Percentiles rank a stretch among this genome's conserved stretches.
Evolutionary conservation across 2,888 invertebrate species (phyloP).

Genomic region (Cheilosia vulpina): DNA sequence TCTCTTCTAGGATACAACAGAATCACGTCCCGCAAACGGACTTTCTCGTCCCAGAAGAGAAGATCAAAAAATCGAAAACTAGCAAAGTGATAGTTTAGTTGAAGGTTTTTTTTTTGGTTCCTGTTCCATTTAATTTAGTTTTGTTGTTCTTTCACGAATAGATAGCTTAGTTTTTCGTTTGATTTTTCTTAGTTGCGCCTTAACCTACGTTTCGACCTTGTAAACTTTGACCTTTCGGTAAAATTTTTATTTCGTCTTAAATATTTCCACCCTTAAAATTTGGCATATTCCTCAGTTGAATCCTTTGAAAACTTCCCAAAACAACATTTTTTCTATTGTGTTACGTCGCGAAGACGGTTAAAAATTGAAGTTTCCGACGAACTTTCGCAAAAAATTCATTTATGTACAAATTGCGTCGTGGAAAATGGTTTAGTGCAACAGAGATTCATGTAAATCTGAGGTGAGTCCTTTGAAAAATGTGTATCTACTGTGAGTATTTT

Average conservation of each 20-base stretch:
- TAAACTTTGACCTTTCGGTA: slow-evolving; percentile 58
- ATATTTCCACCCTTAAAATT: slow-evolving; percentile 1
- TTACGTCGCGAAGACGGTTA: slow-evolving; percentile 52
- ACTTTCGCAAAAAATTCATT: slow-evolving; percentile 65
- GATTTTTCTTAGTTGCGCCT: slow-evolving; percentile 18
- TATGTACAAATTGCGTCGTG: slow-evolving; percentile 74
- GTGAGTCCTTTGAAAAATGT: slow-evolving; percentile 53
- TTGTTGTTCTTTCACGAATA: not conserved
- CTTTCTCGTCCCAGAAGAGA: slow-evolving; percentile 58
- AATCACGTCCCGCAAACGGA: slow-evolving; percentile 52
- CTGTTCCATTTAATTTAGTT: slow-evolving; percentile 47
- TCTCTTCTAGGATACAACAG: slow-evolving; percentile 56
- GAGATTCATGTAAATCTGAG: slow-evolving; percentile 72
- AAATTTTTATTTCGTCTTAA: slow-evolving; percentile 16
- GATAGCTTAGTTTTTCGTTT: not conserved
- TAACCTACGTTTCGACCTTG: slow-evolving; percentile 46
- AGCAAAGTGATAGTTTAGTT: slow-evolving; percentile 57
- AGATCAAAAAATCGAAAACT: slow-evolving; percentile 39
- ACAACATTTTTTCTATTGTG: slow-evolving; percentile 19
- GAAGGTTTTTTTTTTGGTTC: slow-evolving; percentile 35
- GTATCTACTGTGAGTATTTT: not conserved
- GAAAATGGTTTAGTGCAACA: slow-evolving; percentile 74
- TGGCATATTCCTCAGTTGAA: slow-evolving; percentile 21
- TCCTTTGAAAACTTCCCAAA: slow-evolving; percentile 18
- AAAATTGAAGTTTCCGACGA: slow-evolving; percentile 36